Evolutionary conservation across 1,140 invertebrate genomes (phyloP), one percentile per base, ranked within the genome.

Genomic region (Pseudomyrmex pallidus): DNA sequence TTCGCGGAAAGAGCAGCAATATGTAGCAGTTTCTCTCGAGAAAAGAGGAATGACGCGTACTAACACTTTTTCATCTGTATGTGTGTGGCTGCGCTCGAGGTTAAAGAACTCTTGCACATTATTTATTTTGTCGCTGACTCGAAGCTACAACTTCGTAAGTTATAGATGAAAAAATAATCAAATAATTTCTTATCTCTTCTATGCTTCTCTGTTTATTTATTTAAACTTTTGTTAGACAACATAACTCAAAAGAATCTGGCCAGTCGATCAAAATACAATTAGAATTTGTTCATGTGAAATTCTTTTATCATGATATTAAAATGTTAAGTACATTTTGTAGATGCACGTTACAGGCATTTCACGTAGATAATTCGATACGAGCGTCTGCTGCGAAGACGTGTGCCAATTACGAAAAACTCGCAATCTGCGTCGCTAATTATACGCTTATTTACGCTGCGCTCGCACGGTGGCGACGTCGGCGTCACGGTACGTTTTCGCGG

Each of bases 1-100:
- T 80, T 84, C 82, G 85, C n/a, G 74, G 86, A 82, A 87, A 80
- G 86, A 84, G 74, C 74, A 87, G 86, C 87, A 88, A 87, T 88
- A 88, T 88, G 83, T 77, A 77, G 76, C 87, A 85, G 57, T 73
- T 82, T n/a, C n/a, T 82, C 25, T 17, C 35, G 57, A 61, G 66
- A 70, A 57, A 59, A 57, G 52, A 68, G 63, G 20, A 59, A 68
- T 46, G 73, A 83, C 50, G 48, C 68, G 78, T 88, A 83, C 72
- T 68, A 62, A 78, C 77, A 56, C 82, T 85, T 88, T 83, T 78
- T 74, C 35, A 48, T 62, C 72, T 62, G 76, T 70, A 70, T 54
- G 35, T 35, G 35, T 35, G 35, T 35, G 57, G 17, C 22, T 74
- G 85, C 76, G 57, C 68, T 76, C 64, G 62, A 77, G 87, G 84